Base-by-base conservation (phyloP, 2,113 vertebrate genomes). In the Typhlomys cinereus region DNA sequence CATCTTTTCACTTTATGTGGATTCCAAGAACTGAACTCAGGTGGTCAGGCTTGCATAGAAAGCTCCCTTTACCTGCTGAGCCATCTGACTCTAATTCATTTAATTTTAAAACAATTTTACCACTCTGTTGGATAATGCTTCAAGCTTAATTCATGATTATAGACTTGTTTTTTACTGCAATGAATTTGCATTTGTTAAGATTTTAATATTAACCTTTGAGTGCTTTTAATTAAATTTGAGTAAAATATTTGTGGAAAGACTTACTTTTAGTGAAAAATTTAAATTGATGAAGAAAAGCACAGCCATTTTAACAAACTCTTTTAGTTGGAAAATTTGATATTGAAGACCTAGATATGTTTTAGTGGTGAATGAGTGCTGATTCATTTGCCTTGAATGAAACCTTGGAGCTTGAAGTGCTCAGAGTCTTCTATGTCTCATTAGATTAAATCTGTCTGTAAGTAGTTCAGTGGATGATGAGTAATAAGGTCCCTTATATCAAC, bases 281-380 rank as follows among this genome's bases (percentile, higher is more conserved):
- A 70, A 85, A 66, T 88, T 82, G 75, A 20, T 46, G 54, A 59
- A 66, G n/a, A 67, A 85, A 92, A 93, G 23, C 48, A 46, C 5
- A 79, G 23, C 25, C 25, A 54, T 95, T 95, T 82, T 70, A 44
- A 29, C 61, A 82, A 25, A 69, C 44, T 14, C 31, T 8, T 44
- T 85, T 84, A 88, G 29, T 39, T 75, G 41, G 61, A 95, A 87
- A 41, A 44, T 84, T 91, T 92, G 91, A n/a, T 87, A 39, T 71
- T 89, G 13, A 92, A 34, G n/a, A n/a, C n/a, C n/a, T 59, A 73
- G 85, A 10, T 80, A 4, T 66, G 39, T 92, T 75, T 92, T 62
- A 83, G 39, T 80, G 41, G 54, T 27, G 86, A 75, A 79, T 31
- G 70, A 87, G 44, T 87, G 80, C 70, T 75, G n/a, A 0, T 88